phyloP scores from a whole-genome alignment of 2,888 invertebrate species.

The Biston stratarius region DNA sequence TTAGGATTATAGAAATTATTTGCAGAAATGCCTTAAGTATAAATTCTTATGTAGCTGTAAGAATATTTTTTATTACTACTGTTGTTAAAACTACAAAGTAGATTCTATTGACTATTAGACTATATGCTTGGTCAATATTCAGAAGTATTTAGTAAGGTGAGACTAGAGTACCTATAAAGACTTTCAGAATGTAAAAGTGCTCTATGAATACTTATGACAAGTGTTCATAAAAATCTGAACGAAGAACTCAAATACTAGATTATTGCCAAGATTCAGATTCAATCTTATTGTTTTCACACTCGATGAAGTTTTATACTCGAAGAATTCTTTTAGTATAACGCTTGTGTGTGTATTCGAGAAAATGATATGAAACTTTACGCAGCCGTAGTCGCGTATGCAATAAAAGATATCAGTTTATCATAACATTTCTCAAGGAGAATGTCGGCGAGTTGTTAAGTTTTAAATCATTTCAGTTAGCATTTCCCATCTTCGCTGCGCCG shows the following conservation, averaged over 20 bases:
- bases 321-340: constrained; percentile 33
- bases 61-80: too few relatives aligned
- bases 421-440: constrained; percentile 54
- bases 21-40: too few relatives aligned
- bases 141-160: not conserved
- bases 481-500: constrained; percentile 45
- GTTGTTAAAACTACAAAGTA: too few relatives aligned
- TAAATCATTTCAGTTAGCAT: constrained; percentile 53
- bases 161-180: not conserved
- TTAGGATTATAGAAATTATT: too few relatives aligned
- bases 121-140: too few relatives aligned
- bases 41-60: too few relatives aligned
- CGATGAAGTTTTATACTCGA: constrained; percentile 21
- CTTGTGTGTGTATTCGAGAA: constrained; percentile 32
- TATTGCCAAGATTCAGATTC: constrained; percentile 21
- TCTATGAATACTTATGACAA: constrained; percentile 14
- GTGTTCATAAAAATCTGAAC: constrained; percentile 18
- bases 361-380: constrained; percentile 44
- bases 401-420: constrained; percentile 54
- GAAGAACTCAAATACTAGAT: constrained; percentile 10
- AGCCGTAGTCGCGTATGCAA: constrained; percentile 46
- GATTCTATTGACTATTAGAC: too few relatives aligned
- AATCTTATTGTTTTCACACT: constrained; percentile 27
- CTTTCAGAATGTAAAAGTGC: constrained; percentile 9
- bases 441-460: constrained; percentile 45